Evolutionary conservation across 2,888 invertebrate species (phyloP).

Genomic region (Crossocerus cetratus): DNA sequence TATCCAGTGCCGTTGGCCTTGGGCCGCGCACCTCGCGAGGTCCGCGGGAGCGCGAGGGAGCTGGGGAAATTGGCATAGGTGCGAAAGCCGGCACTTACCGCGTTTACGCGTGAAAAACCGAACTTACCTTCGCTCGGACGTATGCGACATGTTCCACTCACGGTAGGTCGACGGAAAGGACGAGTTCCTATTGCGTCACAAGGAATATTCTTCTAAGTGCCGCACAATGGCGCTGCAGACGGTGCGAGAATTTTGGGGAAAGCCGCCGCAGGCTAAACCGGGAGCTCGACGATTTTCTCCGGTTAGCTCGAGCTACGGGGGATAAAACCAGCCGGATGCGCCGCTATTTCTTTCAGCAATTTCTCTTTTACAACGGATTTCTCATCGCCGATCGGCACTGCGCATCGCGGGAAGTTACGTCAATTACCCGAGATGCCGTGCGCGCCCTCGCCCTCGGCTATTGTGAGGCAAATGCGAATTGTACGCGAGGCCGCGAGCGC

Average conservation of each 20-base stretch:
- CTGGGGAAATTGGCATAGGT: constrained; percentile 6
- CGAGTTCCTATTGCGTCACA: constrained; percentile 75
- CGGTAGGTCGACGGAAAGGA: constrained; percentile 87
- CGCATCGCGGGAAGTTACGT: constrained; percentile 66
- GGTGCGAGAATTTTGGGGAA: constrained; percentile 33
- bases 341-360: constrained; percentile 12
- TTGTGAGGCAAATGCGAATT: constrained; percentile 55
- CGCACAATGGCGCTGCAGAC: constrained; percentile 67
- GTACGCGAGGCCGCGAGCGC: background rate
- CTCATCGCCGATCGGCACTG: constrained; percentile 33
- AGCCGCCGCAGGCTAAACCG: background rate
- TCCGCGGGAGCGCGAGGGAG: background rate
- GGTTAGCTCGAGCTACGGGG: no score
- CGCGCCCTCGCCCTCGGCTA: constrained; percentile 15
- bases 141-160: constrained; percentile 91
- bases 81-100: constrained; percentile 21
- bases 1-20: constrained; percentile 12
- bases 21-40: constrained; percentile 4
- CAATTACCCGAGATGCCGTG: constrained; percentile 43
- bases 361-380: constrained; percentile 19
- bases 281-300: no score
- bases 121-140: constrained; percentile 89
- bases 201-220: constrained; percentile 61
- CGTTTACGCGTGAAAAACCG: constrained; percentile 70
- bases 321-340: background rate